Evolutionary conservation across 2,113 vertebrate genomes (phyloP), one percentile per base, ranked within the genome.

Genomic region (Anolis sagrei): DNA sequence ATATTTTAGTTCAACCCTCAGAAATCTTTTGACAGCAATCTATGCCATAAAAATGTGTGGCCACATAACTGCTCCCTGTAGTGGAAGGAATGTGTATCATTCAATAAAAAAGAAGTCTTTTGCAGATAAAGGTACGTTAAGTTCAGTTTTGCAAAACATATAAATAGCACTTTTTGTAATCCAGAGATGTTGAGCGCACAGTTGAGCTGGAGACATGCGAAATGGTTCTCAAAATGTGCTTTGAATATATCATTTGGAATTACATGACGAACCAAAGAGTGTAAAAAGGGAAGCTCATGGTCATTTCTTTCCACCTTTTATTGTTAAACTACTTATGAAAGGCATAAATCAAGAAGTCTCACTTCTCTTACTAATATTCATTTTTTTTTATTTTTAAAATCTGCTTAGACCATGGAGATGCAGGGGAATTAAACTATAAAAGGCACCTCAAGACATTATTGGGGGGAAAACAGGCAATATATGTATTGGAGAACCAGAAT

Each of bases 371-470:
- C 39, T 5, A 44, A 44, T 44, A 44, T 44, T 44, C 39, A n/a
- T n/a, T 44, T 44, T 4, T 44, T 44, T 44, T 44, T 44, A 44
- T 44, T 5, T 44, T 44, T 44, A 44, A 44, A 44, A 44, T 44
- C 39, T 2, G 39, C 39, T 44, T 44, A 44, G 39, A 5, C 39
- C 39, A 44, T 44, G 39, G 39, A 44, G 39, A 44, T 44, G 39
- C 39, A 44, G 39, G 39, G 39, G 5, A 14, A n/a, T 23, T 9
- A 64, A 83, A 23, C 18, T 83, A 18, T 48, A 54, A 62, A 36
- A 32, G 34, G 1, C 82, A 39, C 91, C 81, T 49, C 29, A n/a
- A n/a, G n/a, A n/a, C n/a, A n/a, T n/a, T n/a, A n/a, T n/a, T 48
- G 19, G 0, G 85, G 75, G 0, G 85, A 82, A 48, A 4, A 48